Evolutionary conservation across 2,888 invertebrate species (phyloP).

Genomic region (Ophion ventricosus): DNA sequence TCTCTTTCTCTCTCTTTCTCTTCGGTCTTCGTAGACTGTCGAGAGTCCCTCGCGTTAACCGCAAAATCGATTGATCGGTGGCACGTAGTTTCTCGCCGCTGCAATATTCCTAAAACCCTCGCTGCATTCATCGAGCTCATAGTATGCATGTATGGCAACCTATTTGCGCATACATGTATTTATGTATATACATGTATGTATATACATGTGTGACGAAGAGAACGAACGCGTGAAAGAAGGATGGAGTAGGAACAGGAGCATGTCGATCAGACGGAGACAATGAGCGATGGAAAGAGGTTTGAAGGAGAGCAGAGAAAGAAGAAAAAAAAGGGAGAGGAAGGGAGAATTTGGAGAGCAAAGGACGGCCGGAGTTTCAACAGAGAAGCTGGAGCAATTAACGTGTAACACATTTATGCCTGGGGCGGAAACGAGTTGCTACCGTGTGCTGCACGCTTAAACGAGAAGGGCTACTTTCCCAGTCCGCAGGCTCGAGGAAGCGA

Average conservation of each 20-base stretch:
- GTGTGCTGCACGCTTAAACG: slow-evolving; percentile 34
- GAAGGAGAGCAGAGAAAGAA: background rate
- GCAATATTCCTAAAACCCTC: slow-evolving; percentile 14
- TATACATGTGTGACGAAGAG: slow-evolving; percentile 8
- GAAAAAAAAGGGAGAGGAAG: background rate
- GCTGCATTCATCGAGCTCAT: background rate
- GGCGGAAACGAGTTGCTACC: slow-evolving; percentile 48
- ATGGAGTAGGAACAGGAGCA: background rate
- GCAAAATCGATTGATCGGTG: slow-evolving; percentile 53
- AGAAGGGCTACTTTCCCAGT: slow-evolving; percentile 18
- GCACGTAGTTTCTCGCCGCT: slow-evolving; percentile 9
- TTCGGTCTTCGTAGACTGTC: slow-evolving; percentile 25
- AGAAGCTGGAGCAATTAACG: slow-evolving; percentile 51
- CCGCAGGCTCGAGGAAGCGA: background rate
- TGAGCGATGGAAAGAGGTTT: background rate
- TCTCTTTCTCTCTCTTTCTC: background rate
- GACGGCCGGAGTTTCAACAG: slow-evolving; percentile 5
- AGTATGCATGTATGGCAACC: background rate
- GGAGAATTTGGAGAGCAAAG: background rate
- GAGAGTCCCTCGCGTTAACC: slow-evolving; percentile 44
- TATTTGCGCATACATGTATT: background rate
- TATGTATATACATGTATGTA: slow-evolving; percentile 3
- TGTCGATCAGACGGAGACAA: background rate
- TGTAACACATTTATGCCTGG: slow-evolving; percentile 45
- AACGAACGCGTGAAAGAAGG: background rate